These are phyloP conservation scores for Barypeithes pellucidus DNA, from an alignment of 2,888 invertebrate species.

Conservation along the genomic window DNA sequence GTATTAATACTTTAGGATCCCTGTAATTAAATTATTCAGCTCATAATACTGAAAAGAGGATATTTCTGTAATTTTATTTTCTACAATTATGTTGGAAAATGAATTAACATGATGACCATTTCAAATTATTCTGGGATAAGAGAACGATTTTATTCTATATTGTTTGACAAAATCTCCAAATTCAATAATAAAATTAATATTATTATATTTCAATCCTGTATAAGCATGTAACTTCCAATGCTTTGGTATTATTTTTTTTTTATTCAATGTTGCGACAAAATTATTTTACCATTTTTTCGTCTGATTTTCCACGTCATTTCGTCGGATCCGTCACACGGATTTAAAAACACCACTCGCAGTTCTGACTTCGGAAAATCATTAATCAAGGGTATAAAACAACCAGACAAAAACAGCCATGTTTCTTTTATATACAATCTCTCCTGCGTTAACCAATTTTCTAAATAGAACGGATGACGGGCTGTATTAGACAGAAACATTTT, in stretches of 20 bases:
- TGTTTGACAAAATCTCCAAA: too few relatives aligned
- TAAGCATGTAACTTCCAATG: background rate
- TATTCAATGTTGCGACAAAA: background rate
- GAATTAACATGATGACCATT: too few relatives aligned
- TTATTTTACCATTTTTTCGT: constrained; percentile 37
- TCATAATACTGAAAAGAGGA: background rate
- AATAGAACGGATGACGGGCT: constrained; percentile 36
- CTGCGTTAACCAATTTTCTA: constrained; percentile 46
- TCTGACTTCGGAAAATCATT: constrained; percentile 51
- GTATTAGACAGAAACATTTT: constrained; percentile 24
- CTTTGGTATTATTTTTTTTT: constrained; percentile 12
- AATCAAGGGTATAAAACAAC: constrained; percentile 48
- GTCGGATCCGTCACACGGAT: constrained; percentile 45
- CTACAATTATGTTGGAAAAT: too few relatives aligned
- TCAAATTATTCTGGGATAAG: too few relatives aligned
- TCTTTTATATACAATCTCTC: constrained; percentile 52
- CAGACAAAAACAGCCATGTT: constrained; percentile 52
- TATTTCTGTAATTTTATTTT: background rate
- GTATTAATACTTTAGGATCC: constrained; percentile 3
- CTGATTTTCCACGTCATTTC: constrained; percentile 52
- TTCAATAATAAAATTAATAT: too few relatives aligned
- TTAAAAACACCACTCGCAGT: constrained; percentile 47
- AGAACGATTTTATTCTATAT: too few relatives aligned
- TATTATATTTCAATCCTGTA: too few relatives aligned
- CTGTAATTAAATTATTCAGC: background rate